Evolutionary conservation across 2,797 vertebrate genomes (phyloP).

Genomic region (Muraenolepis orangiensis): DNA sequence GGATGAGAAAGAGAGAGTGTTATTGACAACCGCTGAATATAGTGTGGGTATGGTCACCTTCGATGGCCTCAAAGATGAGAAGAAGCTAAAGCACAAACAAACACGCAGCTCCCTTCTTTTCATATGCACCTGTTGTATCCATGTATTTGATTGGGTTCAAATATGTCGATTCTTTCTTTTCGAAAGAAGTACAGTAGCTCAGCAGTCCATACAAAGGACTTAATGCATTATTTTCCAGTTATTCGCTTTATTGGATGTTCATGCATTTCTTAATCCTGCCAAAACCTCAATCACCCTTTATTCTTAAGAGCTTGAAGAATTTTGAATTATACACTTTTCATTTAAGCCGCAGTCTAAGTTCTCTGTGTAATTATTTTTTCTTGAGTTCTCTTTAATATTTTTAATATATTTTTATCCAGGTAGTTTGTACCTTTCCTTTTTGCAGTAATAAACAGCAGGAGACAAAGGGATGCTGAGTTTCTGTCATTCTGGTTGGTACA

Average conservation of each 20-base stretch:
- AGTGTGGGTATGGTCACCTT: no score
- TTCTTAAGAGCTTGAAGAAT: slow-evolving; percentile 2
- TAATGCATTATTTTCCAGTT: not conserved
- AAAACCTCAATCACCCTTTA: slow-evolving; percentile 8
- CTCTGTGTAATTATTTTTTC: not conserved
- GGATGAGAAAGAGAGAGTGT: slow-evolving; percentile 6
- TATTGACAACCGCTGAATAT: no score
- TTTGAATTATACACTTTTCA: slow-evolving; percentile 12
- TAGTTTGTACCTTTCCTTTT: no score
- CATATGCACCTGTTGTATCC: not conserved
- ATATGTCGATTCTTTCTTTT: not conserved
- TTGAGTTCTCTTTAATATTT: not conserved
- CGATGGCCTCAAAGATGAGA: no score
- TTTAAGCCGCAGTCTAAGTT: not conserved
- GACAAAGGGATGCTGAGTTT: no score
- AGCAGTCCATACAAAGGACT: not conserved
- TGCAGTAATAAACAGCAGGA: no score
- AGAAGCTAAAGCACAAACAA: no score
- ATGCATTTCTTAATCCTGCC: not conserved
- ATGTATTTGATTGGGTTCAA: not conserved
- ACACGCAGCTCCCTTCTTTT: no score
- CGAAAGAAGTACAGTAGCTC: not conserved
- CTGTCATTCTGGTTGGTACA: no score
- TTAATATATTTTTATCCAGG: no score
- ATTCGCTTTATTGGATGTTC: not conserved